These are phyloP conservation scores for Hypomecis punctinalis DNA, from an alignment of 2,888 invertebrate species.

Conservation along the genomic window DNA sequence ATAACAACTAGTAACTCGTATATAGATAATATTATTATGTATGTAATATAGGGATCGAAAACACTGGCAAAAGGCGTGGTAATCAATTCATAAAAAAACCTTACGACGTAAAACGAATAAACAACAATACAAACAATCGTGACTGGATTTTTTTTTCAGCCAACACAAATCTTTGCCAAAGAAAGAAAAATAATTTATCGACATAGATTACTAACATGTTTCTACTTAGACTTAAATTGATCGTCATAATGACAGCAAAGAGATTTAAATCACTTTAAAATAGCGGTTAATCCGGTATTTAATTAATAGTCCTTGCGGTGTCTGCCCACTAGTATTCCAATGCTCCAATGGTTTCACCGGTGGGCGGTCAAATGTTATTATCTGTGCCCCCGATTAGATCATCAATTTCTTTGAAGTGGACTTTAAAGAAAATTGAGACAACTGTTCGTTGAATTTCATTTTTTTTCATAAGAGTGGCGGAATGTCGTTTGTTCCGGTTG, in stretches of 20 bases:
- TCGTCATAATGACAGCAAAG: slow-evolving; percentile 20
- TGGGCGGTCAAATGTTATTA: slow-evolving; percentile 31
- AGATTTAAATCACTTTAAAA: slow-evolving; percentile 25
- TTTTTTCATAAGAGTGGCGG: slow-evolving; percentile 2
- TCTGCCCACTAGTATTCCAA: slow-evolving; percentile 13
- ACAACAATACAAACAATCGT: too few species aligned
- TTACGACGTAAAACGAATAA: too few species aligned
- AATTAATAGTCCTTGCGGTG: slow-evolving; percentile 17
- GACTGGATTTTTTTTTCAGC: too few species aligned
- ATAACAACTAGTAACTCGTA: too few species aligned
- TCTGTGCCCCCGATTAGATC: slow-evolving; percentile 19
- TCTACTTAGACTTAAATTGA: slow-evolving; percentile 6
- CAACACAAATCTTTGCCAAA: background rate
- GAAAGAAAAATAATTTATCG: background rate
- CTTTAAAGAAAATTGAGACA: slow-evolving; percentile 10
- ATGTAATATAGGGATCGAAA: too few species aligned
- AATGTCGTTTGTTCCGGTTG: background rate
- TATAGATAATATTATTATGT: too few species aligned
- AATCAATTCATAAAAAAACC: too few species aligned
- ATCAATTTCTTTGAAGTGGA: slow-evolving; percentile 26
- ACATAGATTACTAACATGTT: background rate
- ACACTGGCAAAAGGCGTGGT: too few species aligned
- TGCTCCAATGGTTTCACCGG: slow-evolving; percentile 5
- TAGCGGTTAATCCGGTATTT: slow-evolving; percentile 25
- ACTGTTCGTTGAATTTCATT: slow-evolving; percentile 6